These are phyloP conservation scores for Meloidogyne floridensis DNA, from an alignment of 1,140 invertebrate genomes.

Conservation along the genomic window DNA sequence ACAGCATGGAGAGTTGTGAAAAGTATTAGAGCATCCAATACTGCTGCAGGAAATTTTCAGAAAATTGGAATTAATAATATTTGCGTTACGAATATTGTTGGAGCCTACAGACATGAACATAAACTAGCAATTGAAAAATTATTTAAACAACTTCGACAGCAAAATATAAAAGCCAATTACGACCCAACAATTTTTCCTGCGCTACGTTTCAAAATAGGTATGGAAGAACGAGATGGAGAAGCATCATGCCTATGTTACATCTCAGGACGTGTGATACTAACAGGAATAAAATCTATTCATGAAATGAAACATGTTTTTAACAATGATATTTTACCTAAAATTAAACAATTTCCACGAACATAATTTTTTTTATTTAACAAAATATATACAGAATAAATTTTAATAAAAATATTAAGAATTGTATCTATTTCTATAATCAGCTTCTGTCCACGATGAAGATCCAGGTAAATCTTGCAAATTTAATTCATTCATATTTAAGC, in stretches of 20 bases:
- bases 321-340: no score
- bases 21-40: not conserved
- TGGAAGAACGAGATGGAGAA: not conserved
- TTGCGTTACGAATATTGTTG: not conserved
- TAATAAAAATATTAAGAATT: no score
- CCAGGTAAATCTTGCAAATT: no score
- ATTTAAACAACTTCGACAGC: not conserved
- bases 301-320: no score
- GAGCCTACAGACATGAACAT: not conserved
- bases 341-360: no score
- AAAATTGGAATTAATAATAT: not conserved
- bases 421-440: no score
- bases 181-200: slow-evolving; percentile 9
- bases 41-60: no score
- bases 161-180: not conserved
- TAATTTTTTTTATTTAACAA: no score
- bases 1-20: not conserved
- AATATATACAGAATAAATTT: no score
- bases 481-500: no score
- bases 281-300: no score
- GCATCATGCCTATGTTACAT: not conserved
- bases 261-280: not conserved
- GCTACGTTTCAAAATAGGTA: not conserved
- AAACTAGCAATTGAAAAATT: not conserved
- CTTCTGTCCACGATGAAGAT: no score